A percentile compares a stretch with the other conserved stretches of the same genome.
Evolutionary conservation across 2,888 invertebrate genomes (phyloP).

Genomic region (Ethmia dodecea): DNA sequence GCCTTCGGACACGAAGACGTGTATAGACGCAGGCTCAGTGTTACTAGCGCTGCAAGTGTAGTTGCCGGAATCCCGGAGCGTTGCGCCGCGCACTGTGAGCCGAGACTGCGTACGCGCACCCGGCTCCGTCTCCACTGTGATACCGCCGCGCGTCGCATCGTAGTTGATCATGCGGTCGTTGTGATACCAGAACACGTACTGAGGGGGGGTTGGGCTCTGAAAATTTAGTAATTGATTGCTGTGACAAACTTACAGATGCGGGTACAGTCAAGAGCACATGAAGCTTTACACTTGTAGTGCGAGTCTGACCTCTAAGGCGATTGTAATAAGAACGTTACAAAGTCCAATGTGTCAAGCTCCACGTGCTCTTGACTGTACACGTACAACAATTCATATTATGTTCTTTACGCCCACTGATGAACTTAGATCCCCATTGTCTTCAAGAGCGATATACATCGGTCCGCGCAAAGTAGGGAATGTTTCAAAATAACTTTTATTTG

Average conservation of each 20-base stretch:
- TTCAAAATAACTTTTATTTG: too few relatives aligned
- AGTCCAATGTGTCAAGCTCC: too few relatives aligned
- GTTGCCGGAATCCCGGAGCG: constrained; percentile 92
- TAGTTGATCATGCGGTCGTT: constrained; percentile 97
- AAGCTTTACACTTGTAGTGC: too few relatives aligned
- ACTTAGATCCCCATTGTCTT: too few relatives aligned
- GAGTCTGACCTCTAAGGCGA: too few relatives aligned
- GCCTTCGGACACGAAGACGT: constrained; percentile 94
- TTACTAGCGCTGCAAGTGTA: constrained; percentile 94
- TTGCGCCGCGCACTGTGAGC: constrained; percentile 90
- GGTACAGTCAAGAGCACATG: too few relatives aligned
- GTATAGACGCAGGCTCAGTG: constrained; percentile 92
- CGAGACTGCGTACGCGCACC: constrained; percentile 91
- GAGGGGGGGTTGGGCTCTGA: constrained; percentile 94
- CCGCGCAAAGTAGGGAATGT: too few relatives aligned
- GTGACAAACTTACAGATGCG: background rate
- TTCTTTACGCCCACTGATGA: too few relatives aligned
- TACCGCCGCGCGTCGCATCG: constrained; percentile 88
- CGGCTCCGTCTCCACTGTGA: constrained; percentile 91
- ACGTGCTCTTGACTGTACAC: too few relatives aligned
- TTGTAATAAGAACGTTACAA: too few relatives aligned
- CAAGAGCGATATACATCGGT: too few relatives aligned
- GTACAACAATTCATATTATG: too few relatives aligned
- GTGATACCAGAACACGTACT: constrained; percentile 98
- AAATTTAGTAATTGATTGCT: constrained; percentile 34